Base-by-base conservation (phyloP, 2,797 vertebrate species). In the Apodemus agrarius region DNA sequence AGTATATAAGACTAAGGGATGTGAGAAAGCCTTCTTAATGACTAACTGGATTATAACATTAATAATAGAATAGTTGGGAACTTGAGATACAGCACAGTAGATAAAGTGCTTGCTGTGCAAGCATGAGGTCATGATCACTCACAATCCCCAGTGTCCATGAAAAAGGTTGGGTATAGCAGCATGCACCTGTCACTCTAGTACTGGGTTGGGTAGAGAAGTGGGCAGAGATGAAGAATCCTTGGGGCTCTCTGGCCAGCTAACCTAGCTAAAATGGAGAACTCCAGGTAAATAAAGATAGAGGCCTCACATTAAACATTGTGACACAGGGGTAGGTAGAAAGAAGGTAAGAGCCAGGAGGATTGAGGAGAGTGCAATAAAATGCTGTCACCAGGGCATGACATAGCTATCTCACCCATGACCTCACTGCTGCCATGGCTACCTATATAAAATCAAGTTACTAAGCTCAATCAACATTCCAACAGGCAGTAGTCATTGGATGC, bases 1-100 rank as follows among this genome's bases (percentile, higher is more conserved):
- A 79, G 61, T 22, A 22, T 80, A 9, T 4, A 82, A 79, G 76
- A 92, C 65, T 93, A 91, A 52, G 29, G 82, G 54, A 85, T 90
- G 37, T 74, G n/a, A 31, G 59, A 91, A 95, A 85, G 65, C 40
- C 19, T 92, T 97, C 72, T 76, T 43, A 69, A 94, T 94, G 88
- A 72, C n/a, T 82, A 54, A 67, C 11, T 63, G 82, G 29, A 54
- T 31, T 78, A 43, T 84, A 93, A 83, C 57, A 86, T 95, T 61
- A 19, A 22, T 69, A 59, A 49, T 34, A 86, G 57, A 49, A 46
- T 46, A 85, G 13, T n/a, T 24, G 8, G 22, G 65, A 72, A 54
- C 22, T 26, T 72, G 65, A 6, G 40, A 46, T 63, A 31, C 21
- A 37, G 37, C 24, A 46, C 43, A 67, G 84, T 72, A 21, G 61